These are phyloP conservation scores for Caenorhabditis sinica DNA, from an alignment of 2,888 invertebrate species.

Conservation along the genomic window DNA sequence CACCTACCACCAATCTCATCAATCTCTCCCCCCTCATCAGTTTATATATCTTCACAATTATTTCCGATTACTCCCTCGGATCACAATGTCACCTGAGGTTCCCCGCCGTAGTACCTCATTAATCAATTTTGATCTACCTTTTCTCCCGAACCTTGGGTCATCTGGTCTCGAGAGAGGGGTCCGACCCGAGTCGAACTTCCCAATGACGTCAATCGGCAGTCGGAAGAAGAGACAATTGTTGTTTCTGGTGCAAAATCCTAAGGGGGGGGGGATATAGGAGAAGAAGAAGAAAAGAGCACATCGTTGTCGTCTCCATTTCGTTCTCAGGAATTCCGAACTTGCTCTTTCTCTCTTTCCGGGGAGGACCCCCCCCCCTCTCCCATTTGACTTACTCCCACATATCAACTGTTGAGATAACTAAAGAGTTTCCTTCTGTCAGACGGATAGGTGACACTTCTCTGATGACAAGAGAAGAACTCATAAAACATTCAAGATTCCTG, in stretches of 20 bases:
- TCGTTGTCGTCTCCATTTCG: constrained; percentile 50
- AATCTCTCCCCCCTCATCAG: too few species aligned
- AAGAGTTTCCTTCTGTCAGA: too few species aligned
- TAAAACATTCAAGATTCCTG: not conserved
- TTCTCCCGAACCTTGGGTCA: not conserved
- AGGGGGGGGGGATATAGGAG: too few species aligned
- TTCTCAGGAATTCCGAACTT: constrained; percentile 56
- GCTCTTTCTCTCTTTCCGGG: not conserved
- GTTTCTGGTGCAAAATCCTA: constrained; percentile 11
- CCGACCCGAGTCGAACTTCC: constrained; percentile 15
- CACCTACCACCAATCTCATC: too few species aligned
- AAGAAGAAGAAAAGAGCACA: too few species aligned
- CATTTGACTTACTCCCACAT: constrained; percentile 6
- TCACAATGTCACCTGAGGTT: not conserved
- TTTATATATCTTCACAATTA: too few species aligned
- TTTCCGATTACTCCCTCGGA: not conserved
- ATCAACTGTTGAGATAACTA: not conserved
- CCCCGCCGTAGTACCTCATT: not conserved
- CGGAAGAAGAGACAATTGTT: constrained; percentile 25
- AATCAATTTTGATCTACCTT: constrained; percentile 4
- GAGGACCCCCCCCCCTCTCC: not conserved
- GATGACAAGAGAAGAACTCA: too few species aligned
- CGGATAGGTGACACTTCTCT: too few species aligned
- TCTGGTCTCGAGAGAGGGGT: constrained; percentile 9
- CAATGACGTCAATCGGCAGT: constrained; percentile 44